A percentile compares a stretch with the other conserved stretches of the same genome.
Evolutionary conservation across 2,888 invertebrate genomes (phyloP).

Genomic region (Brachyptera risi): DNA sequence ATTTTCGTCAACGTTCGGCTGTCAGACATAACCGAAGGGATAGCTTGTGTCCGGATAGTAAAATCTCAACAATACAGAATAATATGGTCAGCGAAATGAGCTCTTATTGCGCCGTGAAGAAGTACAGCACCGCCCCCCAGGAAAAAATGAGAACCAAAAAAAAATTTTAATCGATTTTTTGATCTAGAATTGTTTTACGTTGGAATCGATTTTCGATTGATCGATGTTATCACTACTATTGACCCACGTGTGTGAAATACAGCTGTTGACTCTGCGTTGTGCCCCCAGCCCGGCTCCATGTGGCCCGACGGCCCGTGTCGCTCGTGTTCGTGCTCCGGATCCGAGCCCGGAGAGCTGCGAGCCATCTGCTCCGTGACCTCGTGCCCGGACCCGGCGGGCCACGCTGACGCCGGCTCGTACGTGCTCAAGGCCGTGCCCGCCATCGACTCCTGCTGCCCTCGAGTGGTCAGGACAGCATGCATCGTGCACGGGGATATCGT

Average conservation of each 20-base stretch:
- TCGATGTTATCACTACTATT: no score
- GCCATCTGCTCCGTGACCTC: conserved; percentile 50
- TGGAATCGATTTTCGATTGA: no score
- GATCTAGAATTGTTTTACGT: no score
- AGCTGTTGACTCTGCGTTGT: background rate
- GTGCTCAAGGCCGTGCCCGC: conserved; percentile 51
- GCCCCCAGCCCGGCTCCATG: conserved; percentile 50
- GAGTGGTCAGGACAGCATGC: conserved; percentile 56
- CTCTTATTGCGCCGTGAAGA: no score
- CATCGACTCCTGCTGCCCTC: conserved; percentile 62
- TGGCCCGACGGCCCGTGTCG: conserved; percentile 72
- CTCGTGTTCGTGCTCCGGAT: conserved; percentile 54
- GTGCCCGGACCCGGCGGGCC: conserved; percentile 49
- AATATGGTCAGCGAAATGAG: no score
- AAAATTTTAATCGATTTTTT: background rate
- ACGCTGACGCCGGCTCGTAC: conserved; percentile 51
- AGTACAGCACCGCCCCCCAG: no score
- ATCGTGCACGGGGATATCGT: conserved; percentile 43
- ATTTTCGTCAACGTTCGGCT: no score
- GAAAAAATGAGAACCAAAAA: background rate
- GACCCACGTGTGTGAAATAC: no score
- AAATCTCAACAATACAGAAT: no score
- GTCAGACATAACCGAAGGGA: no score
- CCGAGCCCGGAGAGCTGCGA: conserved; percentile 40
- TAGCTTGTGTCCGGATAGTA: no score